Evolutionary conservation across 1,140 invertebrate genomes (phyloP).

Genomic region (Drosophila auraria): DNA sequence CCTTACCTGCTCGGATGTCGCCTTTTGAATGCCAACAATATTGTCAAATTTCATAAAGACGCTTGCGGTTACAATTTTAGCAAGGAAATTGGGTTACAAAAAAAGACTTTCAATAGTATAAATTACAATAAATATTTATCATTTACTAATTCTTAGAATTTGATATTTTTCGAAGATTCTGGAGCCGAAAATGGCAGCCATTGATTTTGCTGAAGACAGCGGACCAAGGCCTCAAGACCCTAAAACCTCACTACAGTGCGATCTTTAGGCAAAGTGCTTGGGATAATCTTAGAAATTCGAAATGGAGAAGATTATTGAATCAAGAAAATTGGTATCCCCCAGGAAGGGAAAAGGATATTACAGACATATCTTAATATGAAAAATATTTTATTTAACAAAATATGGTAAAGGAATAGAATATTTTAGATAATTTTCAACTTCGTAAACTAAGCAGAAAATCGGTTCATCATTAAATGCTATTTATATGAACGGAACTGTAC

Average conservation of each 20-base stretch:
- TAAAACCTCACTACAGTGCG: too few species aligned
- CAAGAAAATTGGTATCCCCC: too few species aligned
- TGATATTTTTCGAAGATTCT: neutral
- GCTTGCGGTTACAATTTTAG: neutral
- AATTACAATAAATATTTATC: neutral
- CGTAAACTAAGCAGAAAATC: too few species aligned
- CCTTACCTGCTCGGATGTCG: slow-evolving; percentile 48
- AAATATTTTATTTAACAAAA: neutral
- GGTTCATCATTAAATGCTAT: neutral
- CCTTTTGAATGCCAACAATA: slow-evolving; percentile 68
- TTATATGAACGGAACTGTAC: slow-evolving; percentile 15
- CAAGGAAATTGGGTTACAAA: neutral
- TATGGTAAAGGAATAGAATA: neutral
- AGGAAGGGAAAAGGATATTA: neutral
- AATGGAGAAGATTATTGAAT: too few species aligned
- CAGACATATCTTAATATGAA: neutral
- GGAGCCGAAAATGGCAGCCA: neutral
- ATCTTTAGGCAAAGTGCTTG: too few species aligned
- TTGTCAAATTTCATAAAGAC: slow-evolving; percentile 77
- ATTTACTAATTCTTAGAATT: neutral
- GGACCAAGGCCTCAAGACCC: too few species aligned
- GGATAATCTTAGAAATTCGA: too few species aligned
- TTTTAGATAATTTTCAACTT: neutral
- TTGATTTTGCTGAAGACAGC: too few species aligned
- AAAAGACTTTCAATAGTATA: too few species aligned